Base-by-base conservation (phyloP, 2,113 vertebrate species). In the Plectropomus leopardus region DNA sequence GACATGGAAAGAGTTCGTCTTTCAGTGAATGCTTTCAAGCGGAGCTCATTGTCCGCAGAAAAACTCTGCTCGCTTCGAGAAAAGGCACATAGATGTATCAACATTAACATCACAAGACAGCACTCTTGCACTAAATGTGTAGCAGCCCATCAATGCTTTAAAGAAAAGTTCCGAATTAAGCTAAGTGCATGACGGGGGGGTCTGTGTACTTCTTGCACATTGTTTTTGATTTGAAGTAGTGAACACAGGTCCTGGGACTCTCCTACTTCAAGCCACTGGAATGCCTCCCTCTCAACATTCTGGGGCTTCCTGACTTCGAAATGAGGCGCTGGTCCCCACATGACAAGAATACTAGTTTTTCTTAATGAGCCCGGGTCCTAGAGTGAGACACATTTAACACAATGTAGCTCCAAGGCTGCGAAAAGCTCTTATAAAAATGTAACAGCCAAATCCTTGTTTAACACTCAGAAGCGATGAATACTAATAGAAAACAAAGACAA, bases 221-320 rank as follows among this genome's bases (percentile, higher is more conserved):
- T 85, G 71, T 90, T 83, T 82, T 67, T 34, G 64, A 48, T 61
- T 50, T 89, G 36, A 85, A 85, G 78, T 75, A 36, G 73, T 60
- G 79, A 88, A 78, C 82, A 65, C 50, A 89, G 87, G 89, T 92
- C 89, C 88, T 88, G 89, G 73, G 91, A 88, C 89, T 92, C 73
- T 75, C n/a, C 80, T 40, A 86, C 86, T 91, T 85, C 61, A 85
- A 78, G 54, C 74, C 59, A n/a, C 67, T 78, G 59, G 73, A 82
- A 82, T 77, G 55, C 57, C 64, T 84, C 71, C 72, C 79, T 88
- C 73, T 88, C 79, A 77, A 75, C 77, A 83, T 87, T 79, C 72
- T 50, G 55, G n/a, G 47, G 36, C 78, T 45, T 86, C 47, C 80
- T 80, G 85, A 89, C 82, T 90, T 16, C 59, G 75, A 90, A 92